Conservation (phyloP, 53 echinoderm and acorn worm species). For the Temnopleurus reevesii region DNA sequence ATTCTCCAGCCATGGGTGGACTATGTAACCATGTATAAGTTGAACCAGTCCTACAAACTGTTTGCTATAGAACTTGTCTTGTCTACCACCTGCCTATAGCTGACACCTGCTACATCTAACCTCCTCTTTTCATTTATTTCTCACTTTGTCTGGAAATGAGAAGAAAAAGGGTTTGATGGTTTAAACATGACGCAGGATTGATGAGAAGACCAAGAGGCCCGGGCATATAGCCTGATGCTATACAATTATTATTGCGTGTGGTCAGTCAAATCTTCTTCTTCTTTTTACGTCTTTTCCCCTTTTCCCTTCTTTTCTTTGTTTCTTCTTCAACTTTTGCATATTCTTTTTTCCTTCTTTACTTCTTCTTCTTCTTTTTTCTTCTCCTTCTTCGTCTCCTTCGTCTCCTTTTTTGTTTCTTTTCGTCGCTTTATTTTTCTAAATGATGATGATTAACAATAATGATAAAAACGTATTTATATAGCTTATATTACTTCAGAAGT, state of each 20-base stretch:
- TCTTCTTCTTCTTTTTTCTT: background rate
- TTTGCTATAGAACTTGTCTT: background rate
- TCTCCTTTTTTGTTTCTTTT: background rate
- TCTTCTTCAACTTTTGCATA: background rate
- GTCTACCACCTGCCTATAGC: constrained; percentile 22
- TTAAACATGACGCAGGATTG: constrained; percentile 27
- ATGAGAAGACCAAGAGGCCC: background rate
- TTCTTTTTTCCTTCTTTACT: background rate
- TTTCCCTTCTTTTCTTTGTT: background rate
- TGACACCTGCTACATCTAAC: constrained; percentile 16
- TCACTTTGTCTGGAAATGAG: background rate
- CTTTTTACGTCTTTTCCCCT: background rate
- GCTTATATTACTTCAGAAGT: too few species aligned
- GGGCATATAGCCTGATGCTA: too few species aligned
- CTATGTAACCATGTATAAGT: too few species aligned
- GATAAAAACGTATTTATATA: too few species aligned
- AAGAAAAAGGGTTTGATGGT: background rate
- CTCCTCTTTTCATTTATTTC: background rate
- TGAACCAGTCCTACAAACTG: background rate
- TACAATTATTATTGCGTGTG: background rate
- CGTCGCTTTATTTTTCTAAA: too few species aligned
- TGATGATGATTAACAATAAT: too few species aligned
- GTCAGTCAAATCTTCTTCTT: background rate
- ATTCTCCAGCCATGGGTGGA: too few species aligned
- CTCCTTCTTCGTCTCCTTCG: too few species aligned